Evolutionary conservation across 2,888 invertebrate species (phyloP).

Genomic region (Scaptomyza reducta): DNA sequence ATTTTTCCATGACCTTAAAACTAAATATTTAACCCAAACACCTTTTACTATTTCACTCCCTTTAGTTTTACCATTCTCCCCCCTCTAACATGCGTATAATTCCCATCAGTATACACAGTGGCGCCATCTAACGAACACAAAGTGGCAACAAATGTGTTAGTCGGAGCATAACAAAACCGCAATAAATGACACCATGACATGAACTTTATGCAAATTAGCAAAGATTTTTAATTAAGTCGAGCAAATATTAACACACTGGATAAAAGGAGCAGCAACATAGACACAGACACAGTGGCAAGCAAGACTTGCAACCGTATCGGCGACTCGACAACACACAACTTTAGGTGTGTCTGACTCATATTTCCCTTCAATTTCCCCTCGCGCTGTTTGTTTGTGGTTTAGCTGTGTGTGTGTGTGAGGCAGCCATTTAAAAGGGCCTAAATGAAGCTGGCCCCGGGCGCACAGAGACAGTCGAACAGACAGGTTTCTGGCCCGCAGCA

Average conservation of each 20-base stretch:
- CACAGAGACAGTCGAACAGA: slow-evolving; percentile 1
- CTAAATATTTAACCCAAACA: neutral
- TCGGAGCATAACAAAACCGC: slow-evolving; percentile 38
- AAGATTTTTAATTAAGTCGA: slow-evolving; percentile 81
- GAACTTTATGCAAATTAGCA: slow-evolving; percentile 76
- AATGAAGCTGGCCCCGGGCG: slow-evolving; percentile 31
- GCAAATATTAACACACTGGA: slow-evolving; percentile 78
- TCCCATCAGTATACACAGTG: slow-evolving; percentile 1
- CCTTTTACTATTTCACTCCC: neutral
- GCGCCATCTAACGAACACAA: slow-evolving; percentile 23
- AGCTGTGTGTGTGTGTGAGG: slow-evolving; percentile 13
- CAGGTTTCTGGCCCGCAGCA: slow-evolving; percentile 32
- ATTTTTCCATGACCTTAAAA: too few species aligned
- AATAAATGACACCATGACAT: slow-evolving; percentile 60
- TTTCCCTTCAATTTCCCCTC: neutral
- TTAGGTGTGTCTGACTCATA: slow-evolving; percentile 46
- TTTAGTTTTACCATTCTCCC: too few species aligned
- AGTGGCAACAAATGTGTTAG: neutral
- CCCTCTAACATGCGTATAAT: neutral
- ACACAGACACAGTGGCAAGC: neutral
- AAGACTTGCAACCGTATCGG: neutral
- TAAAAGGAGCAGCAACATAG: slow-evolving; percentile 6
- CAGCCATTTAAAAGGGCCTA: slow-evolving; percentile 46
- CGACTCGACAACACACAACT: slow-evolving; percentile 10
- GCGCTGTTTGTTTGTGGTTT: slow-evolving; percentile 33